A percentile compares a stretch with the other conserved stretches of the same genome.
These are phyloP conservation scores for Sebastes matsubarae DNA, from an alignment of 2,797 vertebrate genomes.

Conservation along the genomic window DNA sequence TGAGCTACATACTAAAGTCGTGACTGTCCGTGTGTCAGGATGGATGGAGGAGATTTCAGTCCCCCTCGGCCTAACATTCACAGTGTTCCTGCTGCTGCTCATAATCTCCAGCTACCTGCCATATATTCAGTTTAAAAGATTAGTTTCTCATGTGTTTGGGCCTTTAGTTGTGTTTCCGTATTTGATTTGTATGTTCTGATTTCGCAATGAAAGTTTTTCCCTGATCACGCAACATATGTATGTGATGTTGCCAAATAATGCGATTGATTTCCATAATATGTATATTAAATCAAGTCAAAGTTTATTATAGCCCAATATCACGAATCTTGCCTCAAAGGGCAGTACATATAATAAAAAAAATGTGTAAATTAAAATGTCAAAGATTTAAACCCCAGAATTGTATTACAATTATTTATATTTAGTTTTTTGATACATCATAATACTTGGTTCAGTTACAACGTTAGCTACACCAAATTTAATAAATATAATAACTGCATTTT, in stretches of 20 bases:
- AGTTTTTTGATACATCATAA: background rate
- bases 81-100: background rate
- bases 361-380: background rate
- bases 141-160: background rate
- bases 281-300: too few species aligned
- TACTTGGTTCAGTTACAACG: background rate
- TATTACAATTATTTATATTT: background rate
- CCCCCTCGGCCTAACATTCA: constrained; percentile 53
- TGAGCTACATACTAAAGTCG: constrained; percentile 58
- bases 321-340: too few species aligned
- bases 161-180: background rate
- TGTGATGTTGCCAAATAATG: background rate
- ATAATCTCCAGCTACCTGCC: background rate
- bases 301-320: too few species aligned
- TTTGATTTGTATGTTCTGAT: background rate
- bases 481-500: background rate
- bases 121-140: background rate
- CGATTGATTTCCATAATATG: background rate
- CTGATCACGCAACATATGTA: background rate
- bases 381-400: background rate
- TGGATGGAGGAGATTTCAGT: constrained; percentile 48
- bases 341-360: too few species aligned
- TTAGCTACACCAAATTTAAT: background rate
- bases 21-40: constrained; percentile 66
- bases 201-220: constrained; percentile 30